A percentile compares a stretch with the other conserved stretches of the same genome.
These are phyloP conservation scores for Petrocephalus schoutedeni DNA, from an alignment of 2,797 vertebrate genomes.

Conservation along the genomic window DNA sequence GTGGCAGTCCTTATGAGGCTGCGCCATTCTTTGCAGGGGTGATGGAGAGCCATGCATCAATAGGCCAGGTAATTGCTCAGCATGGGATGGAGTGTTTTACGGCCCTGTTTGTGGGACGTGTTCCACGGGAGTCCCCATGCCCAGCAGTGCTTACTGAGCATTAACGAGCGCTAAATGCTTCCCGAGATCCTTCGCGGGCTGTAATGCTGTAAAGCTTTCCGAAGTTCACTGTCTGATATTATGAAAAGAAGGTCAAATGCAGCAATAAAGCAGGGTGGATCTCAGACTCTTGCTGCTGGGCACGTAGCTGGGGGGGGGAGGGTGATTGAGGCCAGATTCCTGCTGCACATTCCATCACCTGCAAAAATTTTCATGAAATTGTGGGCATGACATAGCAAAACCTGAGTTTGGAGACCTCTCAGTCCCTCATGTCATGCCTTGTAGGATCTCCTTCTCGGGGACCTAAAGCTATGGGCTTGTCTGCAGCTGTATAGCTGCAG, in stretches of 20 bases:
- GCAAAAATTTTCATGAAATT: background rate
- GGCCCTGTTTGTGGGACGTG: constrained; percentile 45
- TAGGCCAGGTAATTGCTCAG: constrained; percentile 62
- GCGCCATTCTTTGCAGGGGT: constrained; percentile 55
- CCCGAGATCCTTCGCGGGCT: constrained; percentile 19
- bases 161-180: constrained; percentile 9
- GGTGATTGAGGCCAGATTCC: background rate
- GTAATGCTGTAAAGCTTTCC: constrained; percentile 39
- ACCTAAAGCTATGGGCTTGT: background rate
- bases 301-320: background rate
- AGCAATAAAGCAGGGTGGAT: background rate
- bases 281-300: background rate
- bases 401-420: background rate
- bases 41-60: constrained; percentile 55
- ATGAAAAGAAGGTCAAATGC: constrained; percentile 4
- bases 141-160: constrained; percentile 5
- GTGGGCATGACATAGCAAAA: background rate
- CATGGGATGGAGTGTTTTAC: constrained; percentile 54
- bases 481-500: background rate
- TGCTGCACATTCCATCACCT: background rate
- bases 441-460: background rate
- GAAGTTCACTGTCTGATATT: constrained; percentile 44
- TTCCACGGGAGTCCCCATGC: constrained; percentile 38
- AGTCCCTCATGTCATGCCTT: background rate
- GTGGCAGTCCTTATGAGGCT: constrained; percentile 58